These are phyloP conservation scores for Pentalonia nigronervosa DNA, from an alignment of 1,140 invertebrate species.

Conservation along the genomic window DNA sequence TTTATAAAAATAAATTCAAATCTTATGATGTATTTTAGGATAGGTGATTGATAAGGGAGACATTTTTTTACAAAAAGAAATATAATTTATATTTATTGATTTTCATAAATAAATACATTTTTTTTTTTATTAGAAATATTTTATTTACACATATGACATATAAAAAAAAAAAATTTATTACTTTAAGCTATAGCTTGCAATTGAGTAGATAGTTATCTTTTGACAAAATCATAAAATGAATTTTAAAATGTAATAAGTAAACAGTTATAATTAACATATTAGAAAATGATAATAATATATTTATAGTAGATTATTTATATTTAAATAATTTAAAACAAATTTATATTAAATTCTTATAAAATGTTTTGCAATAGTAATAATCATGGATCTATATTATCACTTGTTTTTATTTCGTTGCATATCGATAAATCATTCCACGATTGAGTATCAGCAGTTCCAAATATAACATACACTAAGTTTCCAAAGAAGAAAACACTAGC, in stretches of 20 bases:
- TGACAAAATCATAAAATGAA: too few relatives aligned
- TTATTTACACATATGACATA: too few relatives aligned
- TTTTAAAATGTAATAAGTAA: too few relatives aligned
- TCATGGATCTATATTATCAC: background rate
- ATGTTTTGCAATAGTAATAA: background rate
- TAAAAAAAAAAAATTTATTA: too few relatives aligned
- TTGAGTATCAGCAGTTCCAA: slow-evolving; percentile 65
- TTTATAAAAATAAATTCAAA: slow-evolving; percentile 47
- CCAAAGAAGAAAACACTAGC: slow-evolving; percentile 67
- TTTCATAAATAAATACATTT: slow-evolving; percentile 44
- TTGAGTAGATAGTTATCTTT: too few relatives aligned
- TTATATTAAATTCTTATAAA: background rate
- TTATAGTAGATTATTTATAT: slow-evolving; percentile 27
- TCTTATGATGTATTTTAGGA: slow-evolving; percentile 52
- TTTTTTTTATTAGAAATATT: too few relatives aligned
- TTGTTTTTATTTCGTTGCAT: background rate
- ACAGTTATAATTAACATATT: too few relatives aligned
- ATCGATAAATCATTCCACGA: slow-evolving; percentile 63
- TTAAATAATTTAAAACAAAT: slow-evolving; percentile 34
- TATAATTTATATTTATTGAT: slow-evolving; percentile 9
- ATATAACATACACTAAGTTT: slow-evolving; percentile 68
- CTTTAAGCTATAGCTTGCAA: too few relatives aligned
- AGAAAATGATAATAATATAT: background rate
- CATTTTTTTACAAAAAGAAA: background rate
- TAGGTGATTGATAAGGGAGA: slow-evolving; percentile 50